Evolutionary conservation across 1,140 invertebrate genomes (phyloP).

Genomic region (Cherax destructor): DNA sequence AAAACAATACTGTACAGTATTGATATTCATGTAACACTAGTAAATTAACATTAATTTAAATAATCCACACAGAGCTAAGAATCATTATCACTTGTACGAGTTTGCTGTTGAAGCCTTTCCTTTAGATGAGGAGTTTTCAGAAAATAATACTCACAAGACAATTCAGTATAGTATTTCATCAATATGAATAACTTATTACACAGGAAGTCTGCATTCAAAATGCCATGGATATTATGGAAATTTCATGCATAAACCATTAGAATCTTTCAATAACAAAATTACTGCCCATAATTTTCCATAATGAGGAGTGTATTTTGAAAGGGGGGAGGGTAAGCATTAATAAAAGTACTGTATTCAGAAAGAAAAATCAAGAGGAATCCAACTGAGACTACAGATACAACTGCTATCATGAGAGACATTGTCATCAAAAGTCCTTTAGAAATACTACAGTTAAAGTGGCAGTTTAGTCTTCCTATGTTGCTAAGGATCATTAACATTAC

Average conservation of each 20-base stretch:
- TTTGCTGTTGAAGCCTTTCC: neutral
- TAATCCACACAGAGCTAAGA: neutral
- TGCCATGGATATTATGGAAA: neutral
- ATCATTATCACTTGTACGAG: neutral
- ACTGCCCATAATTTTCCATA: neutral
- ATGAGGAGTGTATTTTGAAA: neutral
- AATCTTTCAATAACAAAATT: neutral
- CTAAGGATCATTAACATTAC: neutral
- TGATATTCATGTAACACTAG: neutral
- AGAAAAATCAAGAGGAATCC: neutral
- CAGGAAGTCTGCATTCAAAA: neutral
- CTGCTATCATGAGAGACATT: neutral
- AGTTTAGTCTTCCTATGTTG: neutral
- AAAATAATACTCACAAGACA: neutral
- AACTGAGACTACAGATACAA: neutral
- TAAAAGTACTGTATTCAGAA: neutral
- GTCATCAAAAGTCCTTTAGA: neutral
- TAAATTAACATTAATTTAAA: neutral
- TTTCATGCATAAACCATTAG: slow-evolving; percentile 8
- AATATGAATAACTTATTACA: neutral
- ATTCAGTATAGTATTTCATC: neutral
- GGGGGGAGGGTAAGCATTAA: neutral
- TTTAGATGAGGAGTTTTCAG: neutral
- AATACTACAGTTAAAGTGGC: neutral
- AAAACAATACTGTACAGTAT: no score